Evolutionary conservation across 2,797 vertebrate species (phyloP).

Genomic region (Betta splendens): DNA sequence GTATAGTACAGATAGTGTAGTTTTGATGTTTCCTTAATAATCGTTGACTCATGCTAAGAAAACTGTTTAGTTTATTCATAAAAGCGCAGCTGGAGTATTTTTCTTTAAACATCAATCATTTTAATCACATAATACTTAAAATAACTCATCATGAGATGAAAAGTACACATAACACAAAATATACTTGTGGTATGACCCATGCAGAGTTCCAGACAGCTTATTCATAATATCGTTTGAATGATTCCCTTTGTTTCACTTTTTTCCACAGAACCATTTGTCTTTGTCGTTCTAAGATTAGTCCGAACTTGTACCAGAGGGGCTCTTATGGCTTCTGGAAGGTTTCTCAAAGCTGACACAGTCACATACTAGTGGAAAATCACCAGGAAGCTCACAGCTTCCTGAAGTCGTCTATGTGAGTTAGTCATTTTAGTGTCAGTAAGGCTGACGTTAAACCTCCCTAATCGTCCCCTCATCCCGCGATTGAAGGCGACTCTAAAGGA

Average conservation of each 20-base stretch:
- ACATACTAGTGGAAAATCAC: slow-evolving; percentile 24
- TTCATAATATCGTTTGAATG: background rate
- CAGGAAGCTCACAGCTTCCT: slow-evolving; percentile 52
- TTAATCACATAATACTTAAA: no score
- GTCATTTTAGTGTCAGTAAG: slow-evolving; percentile 5
- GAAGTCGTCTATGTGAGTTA: slow-evolving; percentile 45
- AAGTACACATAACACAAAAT: background rate
- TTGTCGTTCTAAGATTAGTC: background rate
- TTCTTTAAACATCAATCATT: no score
- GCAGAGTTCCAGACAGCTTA: background rate
- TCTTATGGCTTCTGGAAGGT: background rate
- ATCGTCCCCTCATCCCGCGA: background rate
- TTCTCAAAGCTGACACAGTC: background rate
- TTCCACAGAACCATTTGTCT: background rate
- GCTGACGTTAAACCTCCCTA: slow-evolving; percentile 7
- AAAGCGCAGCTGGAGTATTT: no score
- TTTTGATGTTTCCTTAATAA: background rate
- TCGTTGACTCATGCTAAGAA: no score
- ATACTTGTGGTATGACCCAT: background rate
- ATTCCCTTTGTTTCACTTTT: background rate
- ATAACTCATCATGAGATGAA: background rate
- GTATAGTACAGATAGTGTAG: no score
- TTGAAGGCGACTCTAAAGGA: background rate
- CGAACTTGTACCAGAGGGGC: slow-evolving; percentile 1
- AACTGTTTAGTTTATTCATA: no score